Conservation (phyloP, 2,888 invertebrate genomes). For the Diabrotica balteata region DNA sequence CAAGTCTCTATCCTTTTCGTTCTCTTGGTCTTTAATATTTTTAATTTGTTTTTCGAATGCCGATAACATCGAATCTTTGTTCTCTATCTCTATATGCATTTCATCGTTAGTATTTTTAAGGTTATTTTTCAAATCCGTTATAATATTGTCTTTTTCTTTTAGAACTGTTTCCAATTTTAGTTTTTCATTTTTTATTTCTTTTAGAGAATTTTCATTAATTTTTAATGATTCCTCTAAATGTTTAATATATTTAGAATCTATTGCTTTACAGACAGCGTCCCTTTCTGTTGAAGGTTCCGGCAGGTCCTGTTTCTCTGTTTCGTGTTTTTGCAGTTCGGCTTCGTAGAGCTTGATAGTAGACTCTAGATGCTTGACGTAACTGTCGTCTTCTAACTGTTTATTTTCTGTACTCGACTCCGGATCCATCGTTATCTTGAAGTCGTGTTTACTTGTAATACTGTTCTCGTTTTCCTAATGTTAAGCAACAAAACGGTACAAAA, state of each 20-base stretch:
- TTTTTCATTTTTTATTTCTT: slow-evolving; percentile 62
- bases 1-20: slow-evolving; percentile 45
- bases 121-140: slow-evolving; percentile 43
- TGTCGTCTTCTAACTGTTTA: not conserved
- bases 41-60: slow-evolving; percentile 38
- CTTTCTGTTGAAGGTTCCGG: slow-evolving; percentile 26
- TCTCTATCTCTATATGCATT: slow-evolving; percentile 29
- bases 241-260: slow-evolving; percentile 45
- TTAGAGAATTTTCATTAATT: slow-evolving; percentile 64
- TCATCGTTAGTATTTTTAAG: slow-evolving; percentile 40
- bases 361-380: slow-evolving; percentile 5
- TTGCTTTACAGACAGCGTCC: slow-evolving; percentile 15
- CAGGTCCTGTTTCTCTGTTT: slow-evolving; percentile 38
- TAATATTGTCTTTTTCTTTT: slow-evolving; percentile 45
- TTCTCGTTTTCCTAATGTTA: slow-evolving; percentile 31
- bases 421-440: no score
- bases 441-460: slow-evolving; percentile 14
- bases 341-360: slow-evolving; percentile 1
- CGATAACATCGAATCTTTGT: slow-evolving; percentile 27
- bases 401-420: no score
- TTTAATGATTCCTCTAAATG: slow-evolving; percentile 66
- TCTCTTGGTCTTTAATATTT: slow-evolving; percentile 57
- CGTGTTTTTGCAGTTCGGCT: slow-evolving; percentile 5
- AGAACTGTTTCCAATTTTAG: slow-evolving; percentile 46
- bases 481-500: slow-evolving; percentile 37